These are phyloP conservation scores for Chiloscyllium punctatum DNA, from an alignment of 2,797 vertebrate species.

Conservation along the genomic window DNA sequence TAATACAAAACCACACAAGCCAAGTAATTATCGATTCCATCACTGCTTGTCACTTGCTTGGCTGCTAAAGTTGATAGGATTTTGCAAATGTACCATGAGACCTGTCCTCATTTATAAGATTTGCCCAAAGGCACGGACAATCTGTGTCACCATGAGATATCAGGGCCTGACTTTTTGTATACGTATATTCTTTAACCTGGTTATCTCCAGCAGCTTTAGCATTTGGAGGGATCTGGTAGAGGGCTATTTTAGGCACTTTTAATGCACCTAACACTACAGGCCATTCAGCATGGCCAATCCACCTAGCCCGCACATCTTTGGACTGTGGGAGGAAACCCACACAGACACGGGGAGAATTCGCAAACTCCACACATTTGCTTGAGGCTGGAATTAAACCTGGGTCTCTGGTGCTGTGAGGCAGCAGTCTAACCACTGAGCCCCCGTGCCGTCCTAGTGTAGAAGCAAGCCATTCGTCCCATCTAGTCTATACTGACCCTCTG, in stretches of 20 bases:
- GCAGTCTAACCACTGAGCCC: too few species aligned
- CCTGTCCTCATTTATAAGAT: neutral
- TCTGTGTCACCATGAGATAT: neutral
- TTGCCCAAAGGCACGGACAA: neutral
- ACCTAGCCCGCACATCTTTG: too few species aligned
- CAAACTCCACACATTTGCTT: too few species aligned
- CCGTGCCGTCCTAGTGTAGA: too few species aligned
- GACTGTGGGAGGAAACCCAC: too few species aligned
- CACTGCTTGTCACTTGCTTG: constrained; percentile 16
- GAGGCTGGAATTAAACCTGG: too few species aligned
- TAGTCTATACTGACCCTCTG: too few species aligned
- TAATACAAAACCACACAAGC: neutral
- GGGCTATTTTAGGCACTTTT: neutral
- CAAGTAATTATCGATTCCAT: constrained; percentile 22
- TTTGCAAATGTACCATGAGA: neutral
- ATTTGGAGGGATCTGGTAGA: neutral
- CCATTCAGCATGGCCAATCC: too few species aligned
- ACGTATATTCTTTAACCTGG: neutral
- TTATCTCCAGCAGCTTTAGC: neutral
- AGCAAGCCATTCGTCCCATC: too few species aligned
- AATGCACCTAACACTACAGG: too few species aligned
- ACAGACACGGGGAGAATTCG: too few species aligned
- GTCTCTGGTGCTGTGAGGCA: too few species aligned
- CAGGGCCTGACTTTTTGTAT: neutral
- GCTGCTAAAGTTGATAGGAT: constrained; percentile 2